A percentile compares a stretch with the other conserved stretches of the same genome.
phyloP scores from a whole-genome alignment of 1,140 invertebrate species.

The Microplitis mediator region DNA sequence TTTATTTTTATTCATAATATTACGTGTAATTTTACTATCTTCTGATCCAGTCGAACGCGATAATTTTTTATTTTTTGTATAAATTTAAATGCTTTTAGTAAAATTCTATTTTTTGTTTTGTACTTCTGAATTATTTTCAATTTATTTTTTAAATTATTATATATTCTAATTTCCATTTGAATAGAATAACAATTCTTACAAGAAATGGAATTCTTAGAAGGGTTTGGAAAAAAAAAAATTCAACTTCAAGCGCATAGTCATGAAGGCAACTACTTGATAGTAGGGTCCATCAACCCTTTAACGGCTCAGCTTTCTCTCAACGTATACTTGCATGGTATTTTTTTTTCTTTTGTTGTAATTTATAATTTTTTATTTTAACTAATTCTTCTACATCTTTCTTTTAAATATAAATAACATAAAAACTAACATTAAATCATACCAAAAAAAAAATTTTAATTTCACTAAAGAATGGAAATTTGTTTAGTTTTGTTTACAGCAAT shows the following conservation, averaged over 20 bases:
- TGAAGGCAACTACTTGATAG: constrained; percentile 47
- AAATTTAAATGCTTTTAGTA: not conserved
- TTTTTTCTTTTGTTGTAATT: constrained; percentile 40
- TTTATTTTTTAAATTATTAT: not conserved
- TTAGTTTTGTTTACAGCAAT: constrained; percentile 70
- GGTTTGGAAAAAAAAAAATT: constrained; percentile 60
- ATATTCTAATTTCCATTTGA: constrained; percentile 41
- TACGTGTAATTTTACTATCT: not conserved
- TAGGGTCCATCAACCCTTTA: constrained; percentile 60
- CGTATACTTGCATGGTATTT: constrained; percentile 86
- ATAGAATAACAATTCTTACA: constrained; percentile 56
- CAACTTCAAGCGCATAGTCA: constrained; percentile 41
- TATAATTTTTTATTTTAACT: constrained; percentile 42
- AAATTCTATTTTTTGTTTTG: not conserved
- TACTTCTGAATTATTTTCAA: not conserved
- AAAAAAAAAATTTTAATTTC: constrained; percentile 24
- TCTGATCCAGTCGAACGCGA: not conserved
- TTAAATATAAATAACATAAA: not conserved
- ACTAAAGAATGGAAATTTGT: constrained; percentile 28
- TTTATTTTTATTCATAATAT: not conserved
- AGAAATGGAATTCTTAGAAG: constrained; percentile 62
- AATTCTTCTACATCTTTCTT: constrained; percentile 24
- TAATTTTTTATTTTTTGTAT: not conserved
- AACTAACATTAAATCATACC: too few species aligned
- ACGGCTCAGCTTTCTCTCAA: constrained; percentile 82